These are phyloP conservation scores for Tenthredo notha DNA, from an alignment of 2,888 invertebrate genomes.

Conservation along the genomic window DNA sequence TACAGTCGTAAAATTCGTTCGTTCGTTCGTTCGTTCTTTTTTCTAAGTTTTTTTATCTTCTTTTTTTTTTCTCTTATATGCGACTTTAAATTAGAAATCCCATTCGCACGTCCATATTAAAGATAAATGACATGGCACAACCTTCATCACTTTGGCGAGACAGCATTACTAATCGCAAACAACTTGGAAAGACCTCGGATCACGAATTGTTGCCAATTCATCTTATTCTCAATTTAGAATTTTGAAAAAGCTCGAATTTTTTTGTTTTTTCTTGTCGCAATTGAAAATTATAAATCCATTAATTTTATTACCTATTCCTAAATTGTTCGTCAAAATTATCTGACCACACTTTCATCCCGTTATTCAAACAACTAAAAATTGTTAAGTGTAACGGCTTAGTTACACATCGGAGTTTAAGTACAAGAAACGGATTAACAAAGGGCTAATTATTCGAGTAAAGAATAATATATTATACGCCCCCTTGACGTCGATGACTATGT, in stretches of 20 bases:
- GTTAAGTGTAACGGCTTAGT: not conserved
- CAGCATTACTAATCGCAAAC: constrained; percentile 32
- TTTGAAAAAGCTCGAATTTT: not conserved
- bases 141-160: not conserved
- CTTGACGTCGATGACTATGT: constrained; percentile 39
- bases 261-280: not conserved
- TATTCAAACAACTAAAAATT: not conserved
- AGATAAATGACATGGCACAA: not conserved
- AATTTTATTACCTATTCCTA: not conserved
- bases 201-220: constrained; percentile 11
- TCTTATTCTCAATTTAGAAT: not conserved
- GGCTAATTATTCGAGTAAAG: constrained; percentile 41
- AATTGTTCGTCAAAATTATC: not conserved
- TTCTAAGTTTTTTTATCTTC: constrained; percentile 1
- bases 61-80: not conserved
- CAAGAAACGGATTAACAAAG: constrained; percentile 30
- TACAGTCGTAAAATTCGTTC: constrained; percentile 27
- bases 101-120: constrained; percentile 13
- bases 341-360: not conserved
- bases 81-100: constrained; percentile 24
- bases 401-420: not conserved
- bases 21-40: not conserved
- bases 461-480: constrained; percentile 47
- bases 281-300: not conserved
- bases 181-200: not conserved